Evolutionary conservation across 2,113 vertebrate species (phyloP).

Genomic region (Oreochromis aureus): DNA sequence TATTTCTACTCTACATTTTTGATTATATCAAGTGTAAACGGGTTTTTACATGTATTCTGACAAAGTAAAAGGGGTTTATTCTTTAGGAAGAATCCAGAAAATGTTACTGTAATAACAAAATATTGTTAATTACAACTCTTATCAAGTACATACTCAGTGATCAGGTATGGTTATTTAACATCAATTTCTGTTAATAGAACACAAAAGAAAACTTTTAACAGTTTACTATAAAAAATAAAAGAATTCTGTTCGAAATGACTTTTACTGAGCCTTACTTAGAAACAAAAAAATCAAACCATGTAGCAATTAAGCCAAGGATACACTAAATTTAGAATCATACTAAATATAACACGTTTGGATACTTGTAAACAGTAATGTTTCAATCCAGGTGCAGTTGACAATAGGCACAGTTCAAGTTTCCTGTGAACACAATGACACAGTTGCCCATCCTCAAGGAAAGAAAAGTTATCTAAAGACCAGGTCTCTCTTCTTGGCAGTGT

Average conservation of each 20-base stretch:
- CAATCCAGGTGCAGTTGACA: not conserved
- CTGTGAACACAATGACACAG: not conserved
- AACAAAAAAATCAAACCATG: not conserved
- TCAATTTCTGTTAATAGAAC: not conserved
- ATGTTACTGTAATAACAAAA: not conserved
- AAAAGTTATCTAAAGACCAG: not conserved
- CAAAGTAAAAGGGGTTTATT: not conserved
- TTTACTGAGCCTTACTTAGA: not conserved
- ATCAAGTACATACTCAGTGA: not conserved
- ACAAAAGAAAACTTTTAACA: not conserved
- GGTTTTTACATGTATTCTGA: not conserved
- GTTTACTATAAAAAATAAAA: not conserved
- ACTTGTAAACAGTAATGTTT: not conserved
- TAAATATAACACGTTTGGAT: not conserved
- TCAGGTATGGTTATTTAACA: not conserved
- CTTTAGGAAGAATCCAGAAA: not conserved
- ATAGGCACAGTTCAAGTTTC: not conserved
- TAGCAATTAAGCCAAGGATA: not conserved
- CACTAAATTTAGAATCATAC: not conserved
- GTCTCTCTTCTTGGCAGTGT: not conserved
- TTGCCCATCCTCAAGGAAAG: not conserved
- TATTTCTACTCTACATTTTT: not conserved
- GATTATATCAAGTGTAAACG: not conserved
- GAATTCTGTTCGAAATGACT: not conserved
- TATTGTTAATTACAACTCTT: not conserved